phyloP scores from a whole-genome alignment of 2,888 invertebrate genomes.

The Tetranychus piercei region DNA sequence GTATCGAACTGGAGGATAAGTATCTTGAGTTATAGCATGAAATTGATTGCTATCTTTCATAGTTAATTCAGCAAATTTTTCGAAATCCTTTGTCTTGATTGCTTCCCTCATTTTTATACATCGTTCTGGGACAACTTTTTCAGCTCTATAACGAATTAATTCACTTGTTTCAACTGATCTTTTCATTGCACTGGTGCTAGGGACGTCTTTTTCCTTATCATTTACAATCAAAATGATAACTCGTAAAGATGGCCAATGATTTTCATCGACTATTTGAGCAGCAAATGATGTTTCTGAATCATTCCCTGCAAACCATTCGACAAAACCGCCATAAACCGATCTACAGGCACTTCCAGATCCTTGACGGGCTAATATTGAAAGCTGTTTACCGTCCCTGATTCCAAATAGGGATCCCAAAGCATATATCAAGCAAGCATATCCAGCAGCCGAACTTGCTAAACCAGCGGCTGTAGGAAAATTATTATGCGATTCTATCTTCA shows the following conservation, averaged over 20 bases:
- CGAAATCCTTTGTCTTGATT: conserved; percentile 53
- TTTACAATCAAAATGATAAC: conserved; percentile 67
- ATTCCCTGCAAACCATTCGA: conserved; percentile 50
- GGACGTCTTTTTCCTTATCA: conserved; percentile 58
- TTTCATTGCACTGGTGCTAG: conserved; percentile 79
- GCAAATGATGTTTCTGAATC: conserved; percentile 31
- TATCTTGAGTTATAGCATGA: conserved; percentile 79
- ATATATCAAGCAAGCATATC: conserved; percentile 77
- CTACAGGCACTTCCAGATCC: conserved; percentile 89
- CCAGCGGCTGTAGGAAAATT: conserved; percentile 98
- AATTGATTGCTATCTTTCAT: conserved; percentile 96
- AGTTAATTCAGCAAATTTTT: conserved; percentile 68
- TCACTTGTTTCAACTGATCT: conserved; percentile 57
- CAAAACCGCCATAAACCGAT: conserved; percentile 83
- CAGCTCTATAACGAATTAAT: conserved; percentile 53
- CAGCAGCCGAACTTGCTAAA: conserved; percentile 91
- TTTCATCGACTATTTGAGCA: conserved; percentile 42
- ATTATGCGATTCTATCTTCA: conserved; percentile 65
- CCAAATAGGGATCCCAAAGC: conserved; percentile 55
- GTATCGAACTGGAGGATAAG: conserved; percentile 80
- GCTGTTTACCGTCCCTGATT: conserved; percentile 43
- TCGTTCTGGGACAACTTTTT: conserved; percentile 52
- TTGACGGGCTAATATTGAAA: conserved; percentile 21
- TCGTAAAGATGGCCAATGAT: conserved; percentile 77
- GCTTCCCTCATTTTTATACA: conserved; percentile 43